Base-by-base conservation (phyloP, 2,888 invertebrate species). In the Deilephila porcellus region DNA sequence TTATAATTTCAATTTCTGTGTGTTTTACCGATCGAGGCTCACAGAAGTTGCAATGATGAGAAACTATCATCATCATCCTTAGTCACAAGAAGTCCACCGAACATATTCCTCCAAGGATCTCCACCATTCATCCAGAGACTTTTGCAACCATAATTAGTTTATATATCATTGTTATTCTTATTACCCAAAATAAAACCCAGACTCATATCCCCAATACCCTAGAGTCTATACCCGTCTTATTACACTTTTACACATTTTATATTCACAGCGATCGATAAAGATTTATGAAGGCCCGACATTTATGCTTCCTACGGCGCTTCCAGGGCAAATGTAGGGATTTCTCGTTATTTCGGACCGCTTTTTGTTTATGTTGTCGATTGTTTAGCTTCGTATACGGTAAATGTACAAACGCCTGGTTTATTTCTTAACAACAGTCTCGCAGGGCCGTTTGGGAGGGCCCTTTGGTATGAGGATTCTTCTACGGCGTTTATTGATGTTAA, bases 281-380 rank as follows among this genome's bases (percentile, higher is more conserved):
- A 82, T 85, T 88, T 86, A 87, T 84, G 81, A 81, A 82, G 80
- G 45, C 5, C 17, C 45, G 25, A 45, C 45, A 25, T 45, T 88
- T 85, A 88, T 83, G 85, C 78, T 82, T 82, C 82, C 80, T 83
- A 83, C 83, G 83, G 79, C 80, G 78, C 78, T 81, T 79, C 78
- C 71, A 78, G 80, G 80, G 82, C 81, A 81, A 83, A 82, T 78
- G 83, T 67, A 45, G 20, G 45, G 67, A 52, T 52, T 67, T 52
- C 67, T 67, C 14, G 67, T 52, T 67, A 67, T 67, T 67, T 67
- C 17, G 67, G 45, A 45, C 45, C 45, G 25, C 53, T 70, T 73
- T 70, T 63, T 73, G 71, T 73, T 73, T 73, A 73, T 34, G 56
- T 70, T 60, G 32, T 17, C 70, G 70, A 73, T 73, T 73, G 73